Percentiles rank a stretch among this genome's conserved stretches.
These are phyloP conservation scores for Morphnarchus princeps DNA, from an alignment of 2,113 vertebrate genomes.

Conservation along the genomic window DNA sequence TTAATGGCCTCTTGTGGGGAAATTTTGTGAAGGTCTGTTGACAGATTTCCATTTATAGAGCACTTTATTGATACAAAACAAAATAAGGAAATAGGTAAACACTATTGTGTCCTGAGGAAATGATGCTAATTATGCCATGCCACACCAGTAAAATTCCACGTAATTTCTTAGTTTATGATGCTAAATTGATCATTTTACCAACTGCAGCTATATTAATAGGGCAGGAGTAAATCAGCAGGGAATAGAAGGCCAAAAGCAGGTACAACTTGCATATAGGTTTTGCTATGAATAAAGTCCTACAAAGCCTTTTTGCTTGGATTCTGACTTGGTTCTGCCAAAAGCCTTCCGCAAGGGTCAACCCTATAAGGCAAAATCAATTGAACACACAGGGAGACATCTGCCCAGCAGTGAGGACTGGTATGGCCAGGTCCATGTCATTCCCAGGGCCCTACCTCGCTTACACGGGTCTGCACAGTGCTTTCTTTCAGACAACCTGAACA, in stretches of 20 bases:
- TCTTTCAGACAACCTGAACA: neutral
- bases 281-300: neutral
- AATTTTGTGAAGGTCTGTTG: neutral
- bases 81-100: neutral
- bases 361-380: neutral
- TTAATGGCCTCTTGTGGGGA: neutral
- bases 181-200: neutral
- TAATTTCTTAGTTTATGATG: neutral
- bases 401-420: neutral
- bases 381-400: neutral
- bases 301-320: neutral
- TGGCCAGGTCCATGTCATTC: rapidly evolving
- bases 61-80: neutral
- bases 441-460: neutral
- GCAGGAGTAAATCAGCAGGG: neutral
- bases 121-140: neutral
- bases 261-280: neutral
- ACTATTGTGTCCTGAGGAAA: neutral
- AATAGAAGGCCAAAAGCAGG: neutral
- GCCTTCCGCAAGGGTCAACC: neutral
- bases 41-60: neutral
- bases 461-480: neutral
- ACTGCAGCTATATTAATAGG: neutral
- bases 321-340: neutral
- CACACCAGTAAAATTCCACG: neutral